phyloP scores from a whole-genome alignment of 2,797 vertebrate genomes.

The Chelon labrosus region DNA sequence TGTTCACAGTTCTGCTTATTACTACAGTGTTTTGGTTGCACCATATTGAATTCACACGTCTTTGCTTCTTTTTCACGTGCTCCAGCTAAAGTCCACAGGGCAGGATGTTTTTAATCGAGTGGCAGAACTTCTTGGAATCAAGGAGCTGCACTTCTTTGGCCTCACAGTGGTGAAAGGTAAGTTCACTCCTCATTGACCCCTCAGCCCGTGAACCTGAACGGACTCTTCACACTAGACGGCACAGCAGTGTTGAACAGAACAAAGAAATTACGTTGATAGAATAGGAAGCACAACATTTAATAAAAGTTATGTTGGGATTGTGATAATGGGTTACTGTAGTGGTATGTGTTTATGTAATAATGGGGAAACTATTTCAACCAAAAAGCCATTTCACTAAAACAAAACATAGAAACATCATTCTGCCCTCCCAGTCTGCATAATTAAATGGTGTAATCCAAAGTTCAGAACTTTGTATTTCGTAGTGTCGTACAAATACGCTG shows the following conservation, averaged over 20 bases:
- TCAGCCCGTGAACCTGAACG: constrained; percentile 7
- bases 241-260: neutral
- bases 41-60: neutral
- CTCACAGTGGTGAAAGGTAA: constrained; percentile 92
- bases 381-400: constrained; percentile 10
- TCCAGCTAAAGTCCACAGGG: constrained; percentile 90
- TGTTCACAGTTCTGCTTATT: constrained; percentile 8
- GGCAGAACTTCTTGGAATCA: constrained; percentile 86
- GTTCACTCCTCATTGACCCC: constrained; percentile 37
- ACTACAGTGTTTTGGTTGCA: constrained; percentile 3
- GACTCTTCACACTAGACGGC: constrained; percentile 9
- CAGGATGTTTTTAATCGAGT: constrained; percentile 89
- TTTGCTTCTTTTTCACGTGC: constrained; percentile 4
- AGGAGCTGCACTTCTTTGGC: constrained; percentile 92
- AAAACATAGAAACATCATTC: constrained; percentile 2
- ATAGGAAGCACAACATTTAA: neutral
- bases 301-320: too few species aligned
- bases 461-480: constrained; percentile 53
- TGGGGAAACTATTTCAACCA: constrained; percentile 9
- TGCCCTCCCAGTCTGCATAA: constrained; percentile 43
- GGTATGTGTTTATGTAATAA: constrained; percentile 14
- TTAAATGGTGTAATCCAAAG: constrained; percentile 60
- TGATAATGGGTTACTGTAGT: neutral
- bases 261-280: neutral
- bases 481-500: constrained; percentile 54